Conservation (phyloP, 2,888 invertebrate genomes). For the Andrena fulva region DNA sequence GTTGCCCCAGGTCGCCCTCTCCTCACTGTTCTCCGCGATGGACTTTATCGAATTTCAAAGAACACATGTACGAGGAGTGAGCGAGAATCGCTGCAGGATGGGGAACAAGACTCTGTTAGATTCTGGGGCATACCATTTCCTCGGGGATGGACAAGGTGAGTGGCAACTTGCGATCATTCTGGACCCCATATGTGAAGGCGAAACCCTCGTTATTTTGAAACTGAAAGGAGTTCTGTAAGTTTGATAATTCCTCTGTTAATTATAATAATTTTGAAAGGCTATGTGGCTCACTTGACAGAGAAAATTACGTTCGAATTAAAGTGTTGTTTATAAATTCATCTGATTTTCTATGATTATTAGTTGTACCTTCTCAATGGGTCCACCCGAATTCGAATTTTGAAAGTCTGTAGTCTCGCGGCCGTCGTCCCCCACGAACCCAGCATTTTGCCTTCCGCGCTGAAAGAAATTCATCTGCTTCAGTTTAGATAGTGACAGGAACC, state of each 20-base stretch:
- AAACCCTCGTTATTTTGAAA: slow-evolving; percentile 41
- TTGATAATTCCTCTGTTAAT: no score
- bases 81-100: background rate
- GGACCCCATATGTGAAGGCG: slow-evolving; percentile 47
- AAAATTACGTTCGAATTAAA: background rate
- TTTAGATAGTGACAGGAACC: background rate
- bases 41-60: slow-evolving; percentile 27
- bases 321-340: no score
- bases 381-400: slow-evolving; percentile 51
- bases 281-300: no score
- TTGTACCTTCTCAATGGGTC: slow-evolving; percentile 54
- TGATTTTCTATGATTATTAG: background rate
- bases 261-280: no score
- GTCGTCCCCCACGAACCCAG: slow-evolving; percentile 78
- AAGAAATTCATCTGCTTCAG: background rate
- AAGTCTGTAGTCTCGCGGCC: slow-evolving; percentile 72
- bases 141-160: slow-evolving; percentile 61
- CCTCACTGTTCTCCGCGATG: slow-evolving; percentile 37
- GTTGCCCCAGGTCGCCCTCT: slow-evolving; percentile 86
- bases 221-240: background rate
- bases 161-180: slow-evolving; percentile 55
- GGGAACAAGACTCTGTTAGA: background rate
- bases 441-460: slow-evolving; percentile 79
- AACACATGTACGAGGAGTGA: background rate
- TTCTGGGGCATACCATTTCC: slow-evolving; percentile 55